Evolutionary conservation across 2,888 invertebrate genomes (phyloP).

Genomic region (Dryocosmus kuriphilus): DNA sequence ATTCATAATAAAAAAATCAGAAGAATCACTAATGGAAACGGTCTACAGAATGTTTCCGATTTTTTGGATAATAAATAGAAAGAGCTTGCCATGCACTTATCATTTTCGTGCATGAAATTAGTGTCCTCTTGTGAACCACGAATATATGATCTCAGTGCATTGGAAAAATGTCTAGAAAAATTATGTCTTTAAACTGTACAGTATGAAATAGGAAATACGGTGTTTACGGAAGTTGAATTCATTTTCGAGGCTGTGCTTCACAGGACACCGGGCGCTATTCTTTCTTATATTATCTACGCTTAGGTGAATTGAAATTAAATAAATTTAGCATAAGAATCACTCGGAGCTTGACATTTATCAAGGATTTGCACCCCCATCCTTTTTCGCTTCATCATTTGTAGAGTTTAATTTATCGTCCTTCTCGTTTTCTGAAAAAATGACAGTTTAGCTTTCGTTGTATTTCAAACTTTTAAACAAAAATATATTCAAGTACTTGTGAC

Average conservation of each 20-base stretch:
- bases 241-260: slow-evolving; percentile 27
- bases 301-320: slow-evolving; percentile 64
- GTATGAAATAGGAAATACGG: slow-evolving; percentile 21
- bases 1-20: slow-evolving; percentile 14
- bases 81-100: not conserved
- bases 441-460: too few relatives aligned
- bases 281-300: slow-evolving; percentile 59
- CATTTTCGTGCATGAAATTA: not conserved
- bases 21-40: slow-evolving; percentile 3
- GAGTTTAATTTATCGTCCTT: slow-evolving; percentile 82
- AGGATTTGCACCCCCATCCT: slow-evolving; percentile 83
- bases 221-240: slow-evolving; percentile 35
- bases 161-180: slow-evolving; percentile 23
- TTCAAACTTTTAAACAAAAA: slow-evolving; percentile 79
- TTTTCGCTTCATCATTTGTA: slow-evolving; percentile 84
- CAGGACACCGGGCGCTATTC: slow-evolving; percentile 39
- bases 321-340: slow-evolving; percentile 57
- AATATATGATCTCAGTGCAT: slow-evolving; percentile 20
- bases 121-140: slow-evolving; percentile 1
- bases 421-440: slow-evolving; percentile 80
- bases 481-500: not conserved
- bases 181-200: slow-evolving; percentile 37
- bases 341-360: slow-evolving; percentile 77
- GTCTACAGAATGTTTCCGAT: not conserved
- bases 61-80: slow-evolving; percentile 34